A percentile compares a stretch with the other conserved stretches of the same genome.
phyloP scores from a whole-genome alignment of 2,113 vertebrate genomes.

The Ahaetulla prasina region DNA sequence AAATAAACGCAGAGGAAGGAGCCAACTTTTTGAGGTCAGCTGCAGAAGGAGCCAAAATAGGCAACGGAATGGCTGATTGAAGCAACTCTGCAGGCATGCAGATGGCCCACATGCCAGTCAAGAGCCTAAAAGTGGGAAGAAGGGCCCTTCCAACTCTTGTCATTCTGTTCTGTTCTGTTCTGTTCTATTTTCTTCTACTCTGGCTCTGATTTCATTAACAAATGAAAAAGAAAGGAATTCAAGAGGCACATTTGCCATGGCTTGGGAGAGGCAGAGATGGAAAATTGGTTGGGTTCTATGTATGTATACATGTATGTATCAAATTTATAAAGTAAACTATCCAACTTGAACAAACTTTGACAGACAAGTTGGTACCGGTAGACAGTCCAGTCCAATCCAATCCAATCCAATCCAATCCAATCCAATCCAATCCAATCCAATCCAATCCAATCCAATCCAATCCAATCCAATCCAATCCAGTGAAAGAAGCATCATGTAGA shows the following conservation, averaged over 20 bases:
- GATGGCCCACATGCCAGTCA: neutral
- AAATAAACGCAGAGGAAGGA: conserved; percentile 56
- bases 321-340: neutral
- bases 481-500: neutral
- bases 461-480: neutral
- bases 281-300: neutral
- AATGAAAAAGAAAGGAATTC: neutral
- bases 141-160: too few species aligned
- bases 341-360: neutral
- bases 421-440: neutral
- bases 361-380: neutral
- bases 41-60: neutral
- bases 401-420: neutral
- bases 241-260: neutral
- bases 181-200: neutral
- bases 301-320: neutral
- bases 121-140: neutral
- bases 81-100: neutral
- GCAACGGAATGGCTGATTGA: neutral
- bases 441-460: neutral
- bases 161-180: too few species aligned
- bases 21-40: conserved; percentile 29
- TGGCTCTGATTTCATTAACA: neutral
- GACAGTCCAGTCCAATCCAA: neutral
- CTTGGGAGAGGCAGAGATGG: neutral